Conservation (phyloP, 2,888 invertebrate species). For the Lymantria dispar region DNA sequence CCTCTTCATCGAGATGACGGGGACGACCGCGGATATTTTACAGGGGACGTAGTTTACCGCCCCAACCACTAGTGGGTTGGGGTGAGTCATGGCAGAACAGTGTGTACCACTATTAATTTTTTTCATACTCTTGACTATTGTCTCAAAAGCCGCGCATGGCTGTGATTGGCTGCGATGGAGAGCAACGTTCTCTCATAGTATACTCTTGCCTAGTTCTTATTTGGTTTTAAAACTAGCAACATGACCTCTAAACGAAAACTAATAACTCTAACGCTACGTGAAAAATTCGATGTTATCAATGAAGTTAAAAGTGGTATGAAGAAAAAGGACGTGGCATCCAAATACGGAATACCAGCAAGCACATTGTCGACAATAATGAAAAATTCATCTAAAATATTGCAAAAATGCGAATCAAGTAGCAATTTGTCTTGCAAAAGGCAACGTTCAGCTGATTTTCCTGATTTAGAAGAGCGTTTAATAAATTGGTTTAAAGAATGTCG, state of each 20-base stretch:
- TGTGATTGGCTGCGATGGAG: no score
- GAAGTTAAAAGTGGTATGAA: neutral
- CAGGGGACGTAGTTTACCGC: no score
- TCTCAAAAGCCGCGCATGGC: no score
- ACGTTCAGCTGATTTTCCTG: neutral
- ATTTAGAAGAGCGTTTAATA: neutral
- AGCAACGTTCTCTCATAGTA: no score
- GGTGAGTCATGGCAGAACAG: no score
- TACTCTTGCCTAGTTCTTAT: neutral
- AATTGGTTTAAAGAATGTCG: neutral
- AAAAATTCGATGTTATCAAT: neutral
- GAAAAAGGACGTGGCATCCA: conserved; percentile 2
- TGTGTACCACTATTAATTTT: no score
- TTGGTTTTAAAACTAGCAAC: neutral
- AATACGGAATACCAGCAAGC: conserved; percentile 10
- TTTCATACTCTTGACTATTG: no score
- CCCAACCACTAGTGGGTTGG: no score
- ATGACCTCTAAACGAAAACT: neutral
- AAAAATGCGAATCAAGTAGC: neutral
- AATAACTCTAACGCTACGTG: neutral
- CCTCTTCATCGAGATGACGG: no score
- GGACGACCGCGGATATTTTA: no score
- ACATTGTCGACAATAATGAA: conserved; percentile 10
- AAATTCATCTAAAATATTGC: conserved; percentile 9
- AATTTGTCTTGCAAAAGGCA: neutral